A percentile compares a stretch with the other conserved stretches of the same genome.
These are phyloP conservation scores for Myxocyprinus asiaticus DNA, from an alignment of 2,113 vertebrate species.

Conservation along the genomic window DNA sequence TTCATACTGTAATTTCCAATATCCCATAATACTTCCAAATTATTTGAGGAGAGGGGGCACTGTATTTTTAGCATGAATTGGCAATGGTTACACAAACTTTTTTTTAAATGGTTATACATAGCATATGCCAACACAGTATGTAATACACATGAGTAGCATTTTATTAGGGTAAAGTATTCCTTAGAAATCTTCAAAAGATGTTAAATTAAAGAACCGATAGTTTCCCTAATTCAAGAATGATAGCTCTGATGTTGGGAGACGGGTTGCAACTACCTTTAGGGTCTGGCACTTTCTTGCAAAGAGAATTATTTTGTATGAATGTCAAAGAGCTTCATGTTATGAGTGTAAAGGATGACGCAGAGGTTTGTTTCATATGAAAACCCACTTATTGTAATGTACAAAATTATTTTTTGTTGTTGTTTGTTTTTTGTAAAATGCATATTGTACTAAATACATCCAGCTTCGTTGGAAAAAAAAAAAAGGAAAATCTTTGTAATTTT, in stretches of 20 bases:
- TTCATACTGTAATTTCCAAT: neutral
- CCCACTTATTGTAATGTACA: conserved; percentile 89
- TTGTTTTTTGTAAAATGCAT: conserved; percentile 95
- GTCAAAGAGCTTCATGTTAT: conserved; percentile 84
- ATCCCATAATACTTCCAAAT: conserved; percentile 3
- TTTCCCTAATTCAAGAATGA: neutral
- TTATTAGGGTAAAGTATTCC: conserved; percentile 1
- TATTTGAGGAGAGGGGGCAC: neutral
- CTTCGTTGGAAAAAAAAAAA: conserved; percentile 92
- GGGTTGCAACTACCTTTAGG: conserved; percentile 10
- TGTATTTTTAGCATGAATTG: conserved; percentile 16
- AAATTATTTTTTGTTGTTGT: no score
- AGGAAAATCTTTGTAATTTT: conserved; percentile 96
- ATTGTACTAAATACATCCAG: conserved; percentile 93
- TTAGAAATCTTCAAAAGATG: conserved; percentile 4
- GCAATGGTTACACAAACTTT: conserved; percentile 25
- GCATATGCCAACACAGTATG: neutral
- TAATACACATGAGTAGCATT: neutral
- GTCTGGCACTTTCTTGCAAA: conserved; percentile 84
- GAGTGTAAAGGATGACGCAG: conserved; percentile 53
- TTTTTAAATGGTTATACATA: neutral
- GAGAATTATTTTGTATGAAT: conserved; percentile 81
- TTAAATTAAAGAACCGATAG: neutral
- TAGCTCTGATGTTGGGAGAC: conserved; percentile 5
- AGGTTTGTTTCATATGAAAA: conserved; percentile 87